Evolutionary conservation across 2,113 vertebrate species (phyloP), one percentile per base, ranked within the genome.

Genomic region (Clarias magur): DNA sequence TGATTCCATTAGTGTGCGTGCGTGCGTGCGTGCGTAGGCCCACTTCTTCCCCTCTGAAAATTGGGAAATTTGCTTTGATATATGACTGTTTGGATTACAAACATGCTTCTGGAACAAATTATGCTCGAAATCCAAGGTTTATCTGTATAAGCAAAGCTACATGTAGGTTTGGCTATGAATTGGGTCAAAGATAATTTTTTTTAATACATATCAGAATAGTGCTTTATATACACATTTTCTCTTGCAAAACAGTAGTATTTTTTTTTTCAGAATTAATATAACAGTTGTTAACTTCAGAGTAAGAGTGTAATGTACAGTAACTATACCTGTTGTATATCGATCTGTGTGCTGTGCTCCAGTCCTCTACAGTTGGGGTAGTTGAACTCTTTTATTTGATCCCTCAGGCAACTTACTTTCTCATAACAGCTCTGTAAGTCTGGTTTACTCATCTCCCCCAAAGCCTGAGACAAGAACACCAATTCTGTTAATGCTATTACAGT

Each of bases 321-420:
- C 42, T 21, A 13, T 93, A 99, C 98, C 97, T 97, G 95, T 89
- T 99, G 96, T 95, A 99, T 96, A 93, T 96, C 94, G 75, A 97
- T 96, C 92, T 99, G 97, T 0, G 97, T 96, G 88, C 94, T 95
- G 93, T 99, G 95, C 86, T 96, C 92, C 91, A 98, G 93, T 86
- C 94, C 93, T 13, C 94, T 93, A 0, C 94, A 91, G 68, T 95
- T 93, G 17, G 94, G 93, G 92, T 97, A 96, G 13, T 93, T 93
- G 89, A 98, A 96, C 65, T 97, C 93, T 88, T 95, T 95, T 25
- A 96, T 93, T 9, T 95, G 94, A 70, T 97, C 94, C 42, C 94
- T 93, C 73, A 99, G 96, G 11, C 90, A 91, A 87, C 92, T 89
- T 19, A 97, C 96, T 91, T 95, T 95, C 81, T 93, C 76, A 86